Base-by-base conservation (phyloP, 2,888 invertebrate species). In the Eupithecia dodoneata region DNA sequence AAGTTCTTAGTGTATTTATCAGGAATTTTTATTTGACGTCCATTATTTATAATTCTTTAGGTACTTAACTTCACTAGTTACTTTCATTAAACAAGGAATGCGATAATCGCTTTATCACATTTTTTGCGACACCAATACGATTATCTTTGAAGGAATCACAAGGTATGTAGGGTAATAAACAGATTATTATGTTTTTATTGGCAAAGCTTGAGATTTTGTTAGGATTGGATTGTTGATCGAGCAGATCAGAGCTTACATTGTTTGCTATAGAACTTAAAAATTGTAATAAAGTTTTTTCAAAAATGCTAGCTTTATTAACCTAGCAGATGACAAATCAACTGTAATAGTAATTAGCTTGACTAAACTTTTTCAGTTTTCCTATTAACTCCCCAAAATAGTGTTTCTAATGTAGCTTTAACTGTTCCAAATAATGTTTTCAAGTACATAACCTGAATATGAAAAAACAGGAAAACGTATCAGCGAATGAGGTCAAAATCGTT, bases 1-100 rank as follows among this genome's bases (percentile, higher is more conserved):
- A 89, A 87, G 82, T 87, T 86, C 87, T 86, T 87, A 87, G 87
- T 86, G 85, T 86, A 86, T 85, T 87, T 86, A 86, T 90, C 86
- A 82, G 86, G 86, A 89, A 91, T 91, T 59, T 63, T 63, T 18
- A 63, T 63, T 89, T 88, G 86, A 88, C 87, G 86, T 86, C 88
- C 84, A 90, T 90, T 89, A 89, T 82, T 81, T 84, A 87, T 86
- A 87, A 91, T 90, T 30, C 30, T 63, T 59, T 63, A 63, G 30
- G 30, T 87, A 87, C 87, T 89, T 88, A 76, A 73, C 71, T 73
- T 87, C 85, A 86, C 88, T 86, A 83, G 82, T 84, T 85, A 87
- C 69, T 67, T 88, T 87, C 80, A 81, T 81, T 86, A 88, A 85
- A 87, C 82, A 74, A 75, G 89, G 89, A 90, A 92, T 91, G 88